Evolutionary conservation across 2,113 vertebrate species (phyloP).

Genomic region (Solea senegalensis): DNA sequence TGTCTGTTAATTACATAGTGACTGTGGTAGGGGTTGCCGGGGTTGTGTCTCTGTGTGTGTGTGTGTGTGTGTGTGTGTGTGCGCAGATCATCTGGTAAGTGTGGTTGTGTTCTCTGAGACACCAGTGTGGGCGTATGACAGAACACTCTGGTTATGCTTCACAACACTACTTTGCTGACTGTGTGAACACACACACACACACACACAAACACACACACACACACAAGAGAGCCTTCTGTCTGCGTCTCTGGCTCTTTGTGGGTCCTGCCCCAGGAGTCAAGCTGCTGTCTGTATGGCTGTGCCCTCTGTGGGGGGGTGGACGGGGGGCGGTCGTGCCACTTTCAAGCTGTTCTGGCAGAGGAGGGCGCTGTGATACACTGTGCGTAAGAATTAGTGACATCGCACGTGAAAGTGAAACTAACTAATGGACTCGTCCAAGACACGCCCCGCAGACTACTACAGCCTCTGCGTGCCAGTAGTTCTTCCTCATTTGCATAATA

Average conservation of each 20-base stretch:
- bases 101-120: constrained; percentile 69
- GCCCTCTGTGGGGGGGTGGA: constrained; percentile 58
- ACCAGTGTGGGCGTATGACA: constrained; percentile 74
- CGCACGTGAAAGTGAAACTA: no score
- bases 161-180: constrained; percentile 61
- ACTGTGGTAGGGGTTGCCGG: constrained; percentile 59
- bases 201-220: constrained; percentile 37
- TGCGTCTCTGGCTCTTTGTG: constrained; percentile 65
- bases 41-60: constrained; percentile 6
- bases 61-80: constrained; percentile 23
- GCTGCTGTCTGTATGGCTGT: constrained; percentile 66
- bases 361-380: constrained; percentile 38
- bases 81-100: constrained; percentile 58
- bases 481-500: no score
- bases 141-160: constrained; percentile 77
- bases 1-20: constrained; percentile 76
- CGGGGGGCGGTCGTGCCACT: constrained; percentile 23
- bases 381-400: no score
- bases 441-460: no score
- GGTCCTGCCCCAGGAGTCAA: constrained; percentile 69
- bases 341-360: constrained; percentile 53
- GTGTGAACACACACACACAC: constrained; percentile 54
- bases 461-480: no score
- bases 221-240: constrained; percentile 57
- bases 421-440: no score